phyloP scores from a whole-genome alignment of 2,113 vertebrate species.

The Desmodus rotundus region DNA sequence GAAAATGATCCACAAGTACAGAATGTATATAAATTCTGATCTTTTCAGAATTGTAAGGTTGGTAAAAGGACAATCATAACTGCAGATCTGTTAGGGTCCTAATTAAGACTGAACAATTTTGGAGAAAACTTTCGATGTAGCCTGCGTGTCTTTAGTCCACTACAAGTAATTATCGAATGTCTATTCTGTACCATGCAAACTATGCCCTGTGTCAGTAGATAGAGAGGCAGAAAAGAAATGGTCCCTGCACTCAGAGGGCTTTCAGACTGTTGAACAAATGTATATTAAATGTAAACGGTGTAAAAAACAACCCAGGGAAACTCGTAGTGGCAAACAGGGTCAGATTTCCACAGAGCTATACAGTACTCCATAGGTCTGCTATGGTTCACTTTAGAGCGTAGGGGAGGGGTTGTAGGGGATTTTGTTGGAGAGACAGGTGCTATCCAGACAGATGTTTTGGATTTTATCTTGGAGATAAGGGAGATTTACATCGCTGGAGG shows the following conservation, averaged over 20 bases:
- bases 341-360: background rate
- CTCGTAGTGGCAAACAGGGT: background rate
- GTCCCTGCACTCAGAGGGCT: background rate
- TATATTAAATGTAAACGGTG: background rate
- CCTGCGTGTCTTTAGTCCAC: background rate
- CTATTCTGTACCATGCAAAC: background rate
- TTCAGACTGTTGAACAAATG: background rate
- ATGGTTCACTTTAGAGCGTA: background rate
- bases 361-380: background rate
- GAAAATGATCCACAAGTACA: background rate
- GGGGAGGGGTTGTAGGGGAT: background rate
- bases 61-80: background rate
- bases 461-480: background rate
- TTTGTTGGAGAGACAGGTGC: background rate
- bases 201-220: background rate
- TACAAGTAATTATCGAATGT: background rate
- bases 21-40: background rate
- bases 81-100: background rate
- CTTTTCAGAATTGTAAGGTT: background rate
- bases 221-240: background rate
- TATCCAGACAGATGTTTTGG: background rate
- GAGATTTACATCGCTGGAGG: background rate
- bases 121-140: background rate
- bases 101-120: background rate
- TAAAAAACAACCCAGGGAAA: background rate